Percentiles rank a stretch among this genome's conserved stretches.
Conservation (phyloP, 2,888 invertebrate genomes). For the Nudaria mundana region DNA sequence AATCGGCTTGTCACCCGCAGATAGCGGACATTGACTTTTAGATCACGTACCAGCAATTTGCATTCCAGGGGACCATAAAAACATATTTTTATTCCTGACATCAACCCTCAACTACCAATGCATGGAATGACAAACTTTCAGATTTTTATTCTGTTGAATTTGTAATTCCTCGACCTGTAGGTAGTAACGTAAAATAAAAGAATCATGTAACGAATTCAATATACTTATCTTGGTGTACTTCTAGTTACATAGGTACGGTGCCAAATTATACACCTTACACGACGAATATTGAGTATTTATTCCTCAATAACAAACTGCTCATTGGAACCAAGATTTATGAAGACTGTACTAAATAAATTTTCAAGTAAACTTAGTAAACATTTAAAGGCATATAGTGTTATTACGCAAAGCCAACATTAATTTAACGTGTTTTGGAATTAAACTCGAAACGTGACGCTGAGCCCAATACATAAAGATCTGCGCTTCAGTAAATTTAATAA, state of each 20-base stretch:
- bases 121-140: constrained; percentile 13
- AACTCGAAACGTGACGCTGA: constrained; percentile 50
- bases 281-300: no score
- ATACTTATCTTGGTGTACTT: no score
- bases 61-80: constrained; percentile 57
- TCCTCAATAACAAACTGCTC: no score
- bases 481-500: constrained; percentile 70
- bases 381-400: no score
- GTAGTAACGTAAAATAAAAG: no score
- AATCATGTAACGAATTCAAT: no score
- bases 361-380: no score
- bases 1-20: constrained; percentile 71
- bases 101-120: constrained; percentile 20
- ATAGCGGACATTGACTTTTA: constrained; percentile 58
- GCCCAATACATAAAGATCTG: constrained; percentile 48
- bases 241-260: no score
- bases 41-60: constrained; percentile 75
- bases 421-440: constrained; percentile 67
- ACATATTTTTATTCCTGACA: constrained; percentile 40
- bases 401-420: constrained; percentile 51
- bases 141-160: constrained; percentile 6
- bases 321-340: constrained; percentile 19
- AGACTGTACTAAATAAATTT: constrained; percentile 27
- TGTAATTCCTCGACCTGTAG: no score
- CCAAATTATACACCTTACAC: no score